phyloP scores from a whole-genome alignment of 2,888 invertebrate genomes.

The Orthosia gracilis region DNA sequence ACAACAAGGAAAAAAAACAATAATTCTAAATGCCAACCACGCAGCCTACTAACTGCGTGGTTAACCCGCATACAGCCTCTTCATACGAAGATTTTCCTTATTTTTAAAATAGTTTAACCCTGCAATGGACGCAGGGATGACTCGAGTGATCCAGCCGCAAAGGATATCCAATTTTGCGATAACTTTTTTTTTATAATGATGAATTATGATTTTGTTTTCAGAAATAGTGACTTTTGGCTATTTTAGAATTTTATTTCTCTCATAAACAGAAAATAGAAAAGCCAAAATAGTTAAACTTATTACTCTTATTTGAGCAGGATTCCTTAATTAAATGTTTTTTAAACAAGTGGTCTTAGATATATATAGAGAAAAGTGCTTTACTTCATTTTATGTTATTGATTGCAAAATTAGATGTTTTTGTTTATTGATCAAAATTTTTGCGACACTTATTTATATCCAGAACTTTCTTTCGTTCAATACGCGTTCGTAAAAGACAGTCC shows the following conservation, averaged over 20 bases:
- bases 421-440: too few relatives aligned
- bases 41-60: not conserved
- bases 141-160: not conserved
- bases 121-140: not conserved
- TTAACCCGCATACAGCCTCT: not conserved
- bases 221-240: not conserved
- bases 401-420: too few relatives aligned
- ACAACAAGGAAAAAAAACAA: conserved; percentile 5
- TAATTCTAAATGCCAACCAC: conserved; percentile 5
- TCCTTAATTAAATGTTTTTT: too few relatives aligned
- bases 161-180: not conserved
- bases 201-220: not conserved
- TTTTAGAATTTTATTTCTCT: not conserved
- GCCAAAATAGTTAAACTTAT: not conserved
- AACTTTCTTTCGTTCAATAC: too few relatives aligned
- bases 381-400: too few relatives aligned
- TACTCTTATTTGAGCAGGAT: too few relatives aligned
- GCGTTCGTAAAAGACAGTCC: not conserved
- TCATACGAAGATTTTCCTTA: conserved; percentile 15
- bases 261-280: not conserved
- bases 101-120: conserved; percentile 21
- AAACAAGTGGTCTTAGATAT: too few relatives aligned
- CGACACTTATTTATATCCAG: too few relatives aligned
- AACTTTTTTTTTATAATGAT: not conserved
- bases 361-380: too few relatives aligned